phyloP scores from a whole-genome alignment of 2,888 invertebrate species.

The Apotomis betuletana region DNA sequence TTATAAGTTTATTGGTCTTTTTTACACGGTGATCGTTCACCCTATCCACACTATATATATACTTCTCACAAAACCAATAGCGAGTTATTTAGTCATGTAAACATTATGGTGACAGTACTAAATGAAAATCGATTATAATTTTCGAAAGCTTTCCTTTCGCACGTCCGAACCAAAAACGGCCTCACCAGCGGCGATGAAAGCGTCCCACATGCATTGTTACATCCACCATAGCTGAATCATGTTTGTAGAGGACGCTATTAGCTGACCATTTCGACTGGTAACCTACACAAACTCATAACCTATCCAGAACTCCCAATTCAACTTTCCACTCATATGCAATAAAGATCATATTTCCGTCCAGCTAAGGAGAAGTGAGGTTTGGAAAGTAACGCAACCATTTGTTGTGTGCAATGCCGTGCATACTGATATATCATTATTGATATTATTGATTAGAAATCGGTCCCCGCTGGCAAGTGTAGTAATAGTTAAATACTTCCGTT shows the following conservation, averaged over 20 bases:
- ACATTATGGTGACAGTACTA: not conserved
- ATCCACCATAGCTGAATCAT: constrained; percentile 47
- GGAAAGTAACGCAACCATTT: constrained; percentile 1
- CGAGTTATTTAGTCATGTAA: not conserved
- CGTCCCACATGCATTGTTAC: constrained; percentile 58
- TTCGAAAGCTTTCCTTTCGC: constrained; percentile 35
- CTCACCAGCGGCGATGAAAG: constrained; percentile 55
- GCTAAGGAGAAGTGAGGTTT: not conserved
- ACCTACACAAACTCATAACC: not conserved
- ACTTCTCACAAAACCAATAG: too few relatives aligned
- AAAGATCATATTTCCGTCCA: not conserved
- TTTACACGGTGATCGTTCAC: too few relatives aligned
- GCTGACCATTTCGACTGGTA: constrained; percentile 29
- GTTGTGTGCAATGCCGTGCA: constrained; percentile 27
- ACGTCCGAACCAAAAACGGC: constrained; percentile 49
- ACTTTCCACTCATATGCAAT: not conserved
- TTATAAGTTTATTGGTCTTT: too few relatives aligned
- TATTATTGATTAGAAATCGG: constrained; percentile 39
- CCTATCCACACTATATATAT: too few relatives aligned
- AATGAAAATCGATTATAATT: constrained; percentile 24
- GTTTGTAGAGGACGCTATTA: constrained; percentile 47
- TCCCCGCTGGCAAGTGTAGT: constrained; percentile 22
- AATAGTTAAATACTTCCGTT: constrained; percentile 33
- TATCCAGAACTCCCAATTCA: not conserved
- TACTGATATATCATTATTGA: constrained; percentile 39